Conservation (phyloP, 53 echinoderm and acorn worm genomes). For the Crossaster papposus region DNA sequence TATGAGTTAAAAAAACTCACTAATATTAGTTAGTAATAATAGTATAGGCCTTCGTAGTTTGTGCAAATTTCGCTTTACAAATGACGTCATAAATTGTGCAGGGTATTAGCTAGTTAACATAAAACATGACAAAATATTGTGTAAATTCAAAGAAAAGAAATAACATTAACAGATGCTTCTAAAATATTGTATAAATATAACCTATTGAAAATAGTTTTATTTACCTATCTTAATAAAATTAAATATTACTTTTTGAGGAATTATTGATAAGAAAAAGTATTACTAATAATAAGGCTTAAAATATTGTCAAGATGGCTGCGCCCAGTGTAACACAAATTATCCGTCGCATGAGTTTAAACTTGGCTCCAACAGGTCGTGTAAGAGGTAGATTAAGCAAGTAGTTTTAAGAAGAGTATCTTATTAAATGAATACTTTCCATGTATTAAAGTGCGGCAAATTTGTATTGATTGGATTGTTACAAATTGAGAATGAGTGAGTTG, state of each 20-base stretch:
- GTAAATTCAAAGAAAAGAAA: too few species aligned
- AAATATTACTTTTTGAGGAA: neutral
- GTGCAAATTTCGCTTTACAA: neutral
- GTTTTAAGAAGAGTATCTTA: neutral
- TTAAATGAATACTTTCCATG: neutral
- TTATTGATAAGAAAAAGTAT: neutral
- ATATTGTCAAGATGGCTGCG: conserved; percentile 55
- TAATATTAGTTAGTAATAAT: neutral
- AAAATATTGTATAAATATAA: too few species aligned
- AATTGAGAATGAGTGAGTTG: too few species aligned
- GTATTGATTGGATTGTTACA: too few species aligned
- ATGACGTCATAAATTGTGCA: neutral
- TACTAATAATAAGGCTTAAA: too few species aligned
- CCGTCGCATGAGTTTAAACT: conserved; percentile 17
- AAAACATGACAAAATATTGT: too few species aligned
- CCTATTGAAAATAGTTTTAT: neutral
- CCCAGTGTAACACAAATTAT: conserved; percentile 5
- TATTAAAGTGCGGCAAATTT: neutral
- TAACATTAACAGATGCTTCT: too few species aligned
- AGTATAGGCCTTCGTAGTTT: neutral
- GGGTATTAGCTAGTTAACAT: too few species aligned
- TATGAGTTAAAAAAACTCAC: neutral
- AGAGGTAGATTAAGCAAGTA: neutral
- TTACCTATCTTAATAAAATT: neutral
- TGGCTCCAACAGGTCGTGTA: neutral